A percentile compares a stretch with the other conserved stretches of the same genome.
Conservation (phyloP, 2,113 vertebrate genomes). For the Rhegmatorhina hoffmannsi region DNA sequence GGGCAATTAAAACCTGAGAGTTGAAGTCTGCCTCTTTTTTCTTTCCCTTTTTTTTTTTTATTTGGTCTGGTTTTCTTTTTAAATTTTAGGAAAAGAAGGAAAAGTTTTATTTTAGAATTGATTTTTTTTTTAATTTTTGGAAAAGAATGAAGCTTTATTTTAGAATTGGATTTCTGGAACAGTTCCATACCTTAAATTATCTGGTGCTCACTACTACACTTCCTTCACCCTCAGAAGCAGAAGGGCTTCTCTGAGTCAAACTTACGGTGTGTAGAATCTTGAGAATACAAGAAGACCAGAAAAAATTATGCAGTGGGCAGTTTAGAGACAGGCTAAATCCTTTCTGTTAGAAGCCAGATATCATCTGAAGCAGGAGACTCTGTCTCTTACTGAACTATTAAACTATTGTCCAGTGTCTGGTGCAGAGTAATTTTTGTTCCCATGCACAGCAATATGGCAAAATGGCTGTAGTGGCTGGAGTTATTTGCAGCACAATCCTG, state of each 20-base stretch:
- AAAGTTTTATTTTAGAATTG: background rate
- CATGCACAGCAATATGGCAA: accelerated
- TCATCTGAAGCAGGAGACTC: background rate
- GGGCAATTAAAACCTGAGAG: background rate
- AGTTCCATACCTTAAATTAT: background rate
- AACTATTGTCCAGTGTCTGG: accelerated
- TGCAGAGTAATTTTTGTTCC: background rate
- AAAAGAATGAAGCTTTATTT: background rate
- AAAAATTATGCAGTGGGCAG: background rate
- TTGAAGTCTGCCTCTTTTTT: background rate
- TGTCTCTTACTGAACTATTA: background rate
- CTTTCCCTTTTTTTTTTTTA: accelerated
- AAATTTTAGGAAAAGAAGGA: background rate
- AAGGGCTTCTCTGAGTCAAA: background rate
- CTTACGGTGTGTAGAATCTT: background rate
- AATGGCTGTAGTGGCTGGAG: background rate
- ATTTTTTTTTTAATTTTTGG: background rate
- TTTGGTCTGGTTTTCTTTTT: no score
- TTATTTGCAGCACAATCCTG: background rate
- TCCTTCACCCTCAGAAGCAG: background rate
- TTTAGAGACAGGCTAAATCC: background rate
- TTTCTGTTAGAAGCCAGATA: background rate
- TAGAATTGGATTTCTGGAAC: background rate
- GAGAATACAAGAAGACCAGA: background rate
- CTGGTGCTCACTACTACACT: background rate